Base-by-base conservation (phyloP, 2,797 vertebrate species). In the Hirundo rustica region DNA sequence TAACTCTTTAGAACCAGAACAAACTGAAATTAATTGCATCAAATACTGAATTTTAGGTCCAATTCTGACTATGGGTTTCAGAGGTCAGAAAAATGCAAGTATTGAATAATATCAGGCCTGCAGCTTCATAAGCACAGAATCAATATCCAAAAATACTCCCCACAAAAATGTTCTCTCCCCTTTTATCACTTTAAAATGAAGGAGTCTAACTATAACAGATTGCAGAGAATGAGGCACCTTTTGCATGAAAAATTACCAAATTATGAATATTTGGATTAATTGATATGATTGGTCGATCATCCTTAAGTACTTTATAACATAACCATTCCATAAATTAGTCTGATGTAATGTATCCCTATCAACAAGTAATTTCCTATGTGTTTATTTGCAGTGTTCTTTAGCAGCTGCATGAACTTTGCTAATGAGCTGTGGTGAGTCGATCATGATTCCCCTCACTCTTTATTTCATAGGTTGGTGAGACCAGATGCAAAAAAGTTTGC, bases 401-500 rank as follows among this genome's bases (percentile, higher is more conserved):
- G 67, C 91, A 96, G 73, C 76, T 94, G 88, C 77, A 74, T 94
- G 77, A 77, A 71, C 48, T 81, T 96, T 85, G 36, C 71, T 85
- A 85, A 60, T 85, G 58, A 95, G 89, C 92, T 71, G 44, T 18
- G 75, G 54, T 71, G 61, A 92, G 75, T 48, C 75, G 16, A 82
- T 85, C 53, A 13, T 93, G 44, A 94, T 93, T 94, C 89, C 54
- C 62, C 79, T 94, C 81, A 66, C 70, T 97, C 42, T 96, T 95
- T 97, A 85, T 95, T 97, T 91, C 78, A 58, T 97, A 99, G 99
- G 99, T 99, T 97, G 99, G 98, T 32, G 99, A 99, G 97, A 99
- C 98, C 26, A 98, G 99, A 96, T 99, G 99, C 96, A 99, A 99
- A 98, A 99, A 99, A 97, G 99, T 99, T 88, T 99, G 99, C 97